Evolutionary conservation across 1,140 invertebrate species (phyloP), one percentile per base, ranked within the genome.

Genomic region (Drosophila arizonae): DNA sequence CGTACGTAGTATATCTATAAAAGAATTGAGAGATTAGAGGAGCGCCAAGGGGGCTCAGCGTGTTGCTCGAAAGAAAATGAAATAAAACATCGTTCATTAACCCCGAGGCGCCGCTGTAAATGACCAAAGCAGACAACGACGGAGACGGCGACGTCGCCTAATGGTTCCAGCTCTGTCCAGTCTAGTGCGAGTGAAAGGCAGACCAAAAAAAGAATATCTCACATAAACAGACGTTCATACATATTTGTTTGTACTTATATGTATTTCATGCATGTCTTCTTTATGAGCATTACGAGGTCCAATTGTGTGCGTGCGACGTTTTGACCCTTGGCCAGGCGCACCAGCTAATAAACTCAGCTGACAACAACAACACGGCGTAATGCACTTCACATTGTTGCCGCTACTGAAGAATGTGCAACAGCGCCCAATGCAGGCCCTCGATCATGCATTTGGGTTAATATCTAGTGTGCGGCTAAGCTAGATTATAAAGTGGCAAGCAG

Each of bases 41-140:
- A 57, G 60, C 28, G 43, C 61, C 69, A 56, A 46, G 43, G 63
- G 75, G 41, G 15, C 10, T 21, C 30, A 24, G 15, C 51, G 56
- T 56, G 56, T 21, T 5, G 8, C 30, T 30, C 28, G 28, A 30
- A 30, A 30, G 6, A 30, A 30, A 30, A 10, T 9, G 11, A 39
- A 39, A 39, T 11, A 39, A 39, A 39, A 39, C 36, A 39, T 39
- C 43, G 81, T 90, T 79, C 81, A 90, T 76, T 86, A 86, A 89
- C 86, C 81, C 75, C 77, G 64, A 43, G 77, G 62, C 82, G 77
- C 76, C 80, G 79, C 36, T 46, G 21, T 30, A 75, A 75, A 75
- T 68, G 72, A 76, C 61, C 72, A 72, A 69, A 70, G 76, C 65
- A 52, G 9, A 28, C 24, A n/a, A 26, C 51, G 73, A 43, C 45